Percentiles rank a stretch among this genome's conserved stretches.
Evolutionary conservation across 1,140 invertebrate genomes (phyloP).

Genomic region (Drosophila truncata): DNA sequence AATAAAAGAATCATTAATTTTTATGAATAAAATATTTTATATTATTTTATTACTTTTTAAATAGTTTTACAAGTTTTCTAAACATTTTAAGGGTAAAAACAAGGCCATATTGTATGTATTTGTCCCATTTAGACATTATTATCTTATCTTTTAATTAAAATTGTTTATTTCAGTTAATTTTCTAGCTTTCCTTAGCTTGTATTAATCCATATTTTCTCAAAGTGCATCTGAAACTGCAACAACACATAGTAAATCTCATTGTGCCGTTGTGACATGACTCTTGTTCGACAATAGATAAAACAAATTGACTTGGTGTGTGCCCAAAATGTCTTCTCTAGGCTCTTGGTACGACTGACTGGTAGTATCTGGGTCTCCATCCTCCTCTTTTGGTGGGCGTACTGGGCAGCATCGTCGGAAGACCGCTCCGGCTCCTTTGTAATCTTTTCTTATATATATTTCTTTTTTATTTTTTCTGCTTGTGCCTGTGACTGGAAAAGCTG

Average conservation of each 20-base stretch:
- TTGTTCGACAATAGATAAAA: slow-evolving; percentile 85
- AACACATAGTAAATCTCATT: slow-evolving; percentile 81
- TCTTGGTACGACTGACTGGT: slow-evolving; percentile 16
- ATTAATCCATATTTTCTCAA: background rate
- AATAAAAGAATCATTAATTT: no score
- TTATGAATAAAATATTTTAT: no score
- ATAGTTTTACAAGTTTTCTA: background rate
- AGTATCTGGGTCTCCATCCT: slow-evolving; percentile 20
- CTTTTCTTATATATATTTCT: slow-evolving; percentile 39
- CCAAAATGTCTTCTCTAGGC: slow-evolving; percentile 82
- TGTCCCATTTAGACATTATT: no score
- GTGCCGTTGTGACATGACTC: slow-evolving; percentile 83
- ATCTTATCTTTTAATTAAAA: no score
- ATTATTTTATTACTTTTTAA: no score
- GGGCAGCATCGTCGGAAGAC: slow-evolving; percentile 37
- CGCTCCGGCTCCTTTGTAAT: slow-evolving; percentile 69
- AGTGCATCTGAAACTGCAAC: slow-evolving; percentile 46
- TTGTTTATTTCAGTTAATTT: background rate
- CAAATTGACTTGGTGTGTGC: slow-evolving; percentile 85
- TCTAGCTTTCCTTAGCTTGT: background rate
- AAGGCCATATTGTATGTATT: no score
- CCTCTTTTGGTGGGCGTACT: slow-evolving; percentile 65
- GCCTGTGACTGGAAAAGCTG: slow-evolving; percentile 48
- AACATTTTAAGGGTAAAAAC: no score
- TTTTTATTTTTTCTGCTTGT: background rate